Evolutionary conservation across 2,888 invertebrate genomes (phyloP).

Genomic region (Sarcophaga variegata): DNA sequence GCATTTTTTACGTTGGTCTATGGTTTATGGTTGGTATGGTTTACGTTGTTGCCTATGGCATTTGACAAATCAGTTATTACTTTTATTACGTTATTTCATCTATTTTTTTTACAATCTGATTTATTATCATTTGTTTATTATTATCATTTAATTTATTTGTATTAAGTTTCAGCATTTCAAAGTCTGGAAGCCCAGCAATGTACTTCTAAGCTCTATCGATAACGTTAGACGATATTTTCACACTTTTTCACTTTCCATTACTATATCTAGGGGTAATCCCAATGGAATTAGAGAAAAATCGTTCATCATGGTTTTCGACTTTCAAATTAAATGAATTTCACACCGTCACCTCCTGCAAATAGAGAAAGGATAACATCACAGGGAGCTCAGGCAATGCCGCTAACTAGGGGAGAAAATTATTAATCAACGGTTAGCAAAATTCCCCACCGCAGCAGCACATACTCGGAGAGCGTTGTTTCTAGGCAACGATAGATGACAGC

Average conservation of each 20-base stretch:
- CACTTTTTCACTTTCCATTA: conserved; percentile 18
- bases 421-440: too few relatives aligned
- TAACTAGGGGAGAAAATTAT: too few relatives aligned
- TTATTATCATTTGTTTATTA: conserved; percentile 26
- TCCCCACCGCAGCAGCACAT: too few relatives aligned
- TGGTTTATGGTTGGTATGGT: too few relatives aligned
- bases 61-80: conserved; percentile 27
- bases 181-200: conserved; percentile 22
- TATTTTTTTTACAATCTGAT: neutral
- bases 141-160: conserved; percentile 15
- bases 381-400: too few relatives aligned
- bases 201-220: conserved; percentile 21
- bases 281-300: neutral
- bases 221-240: conserved; percentile 6
- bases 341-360: too few relatives aligned
- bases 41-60: conserved; percentile 15
- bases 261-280: neutral
- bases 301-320: neutral
- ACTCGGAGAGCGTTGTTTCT: too few relatives aligned
- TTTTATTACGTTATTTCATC: conserved; percentile 13
- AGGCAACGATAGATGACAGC: too few relatives aligned
- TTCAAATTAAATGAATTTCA: too few relatives aligned
- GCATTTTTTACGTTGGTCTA: too few relatives aligned
- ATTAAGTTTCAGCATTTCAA: conserved; percentile 21
- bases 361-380: too few relatives aligned